phyloP scores from a whole-genome alignment of 2,888 invertebrate genomes.

The Melieria crassipennis region DNA sequence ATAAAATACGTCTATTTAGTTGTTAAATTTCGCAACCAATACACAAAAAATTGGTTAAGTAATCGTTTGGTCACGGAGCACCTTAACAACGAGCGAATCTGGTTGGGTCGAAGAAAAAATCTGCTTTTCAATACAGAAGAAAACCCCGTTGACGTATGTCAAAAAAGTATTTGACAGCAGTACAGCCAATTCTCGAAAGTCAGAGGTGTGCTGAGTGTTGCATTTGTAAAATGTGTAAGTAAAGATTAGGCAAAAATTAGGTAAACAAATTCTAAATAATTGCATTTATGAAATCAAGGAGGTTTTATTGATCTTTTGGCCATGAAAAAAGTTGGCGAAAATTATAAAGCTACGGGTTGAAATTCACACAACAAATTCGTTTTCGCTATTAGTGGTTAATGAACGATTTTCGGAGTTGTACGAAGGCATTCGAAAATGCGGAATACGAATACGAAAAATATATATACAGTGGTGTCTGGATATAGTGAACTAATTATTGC shows the following conservation, averaged over 20 bases:
- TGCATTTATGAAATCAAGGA: no score
- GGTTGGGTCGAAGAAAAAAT: not conserved
- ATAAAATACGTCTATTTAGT: constrained; percentile 3
- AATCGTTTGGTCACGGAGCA: constrained; percentile 37
- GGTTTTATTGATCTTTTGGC: no score
- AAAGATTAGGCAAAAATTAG: not conserved
- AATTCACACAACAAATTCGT: no score
- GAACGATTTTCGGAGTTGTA: no score
- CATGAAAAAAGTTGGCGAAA: no score
- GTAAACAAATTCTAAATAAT: no score
- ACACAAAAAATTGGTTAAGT: constrained; percentile 43
- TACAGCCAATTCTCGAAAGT: not conserved
- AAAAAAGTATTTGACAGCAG: not conserved
- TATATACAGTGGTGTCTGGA: no score
- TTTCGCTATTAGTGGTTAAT: no score
- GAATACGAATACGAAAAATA: no score
- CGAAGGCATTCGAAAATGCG: no score
- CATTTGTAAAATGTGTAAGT: not conserved
- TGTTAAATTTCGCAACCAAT: constrained; percentile 11
- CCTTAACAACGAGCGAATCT: constrained; percentile 16
- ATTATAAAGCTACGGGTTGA: no score
- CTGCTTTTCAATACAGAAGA: not conserved
- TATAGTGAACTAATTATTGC: no score
- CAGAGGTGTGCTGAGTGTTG: not conserved
- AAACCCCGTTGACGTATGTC: not conserved